A percentile compares a stretch with the other conserved stretches of the same genome.
These are phyloP conservation scores for Craseonycteris thonglongyai DNA, from an alignment of 2,113 vertebrate genomes.

Conservation along the genomic window DNA sequence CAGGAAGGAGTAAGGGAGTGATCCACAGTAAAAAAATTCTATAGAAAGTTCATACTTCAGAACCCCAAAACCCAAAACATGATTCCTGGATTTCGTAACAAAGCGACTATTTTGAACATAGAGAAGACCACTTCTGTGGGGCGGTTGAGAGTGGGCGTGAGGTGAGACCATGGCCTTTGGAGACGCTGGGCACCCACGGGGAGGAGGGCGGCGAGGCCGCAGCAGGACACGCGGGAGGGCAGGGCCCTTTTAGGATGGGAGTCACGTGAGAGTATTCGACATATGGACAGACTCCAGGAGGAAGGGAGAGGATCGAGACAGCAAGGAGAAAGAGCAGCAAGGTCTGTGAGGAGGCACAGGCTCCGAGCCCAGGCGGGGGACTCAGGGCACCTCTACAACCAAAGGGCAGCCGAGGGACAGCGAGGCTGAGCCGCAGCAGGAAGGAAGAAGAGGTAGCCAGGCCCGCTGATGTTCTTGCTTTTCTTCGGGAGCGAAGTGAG, in stretches of 20 bases:
- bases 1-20: neutral
- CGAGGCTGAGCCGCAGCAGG: neutral
- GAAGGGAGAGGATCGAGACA: neutral
- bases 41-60: neutral
- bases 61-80: neutral
- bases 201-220: neutral
- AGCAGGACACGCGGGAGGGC: fast-evolving
- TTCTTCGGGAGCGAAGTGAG: neutral
- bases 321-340: neutral
- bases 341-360: fast-evolving
- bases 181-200: fast-evolving
- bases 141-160: neutral
- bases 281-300: neutral
- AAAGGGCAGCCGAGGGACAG: neutral
- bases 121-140: neutral
- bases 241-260: neutral
- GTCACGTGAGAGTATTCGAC: neutral
- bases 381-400: too few relatives aligned
- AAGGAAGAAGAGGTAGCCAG: too few relatives aligned
- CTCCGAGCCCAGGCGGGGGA: neutral
- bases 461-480: too few relatives aligned
- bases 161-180: neutral
- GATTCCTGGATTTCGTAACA: neutral
- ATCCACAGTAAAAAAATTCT: neutral
- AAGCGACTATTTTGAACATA: neutral